Base-by-base conservation (phyloP, 2,113 vertebrate genomes). In the Zonotrichia leucophrys region DNA sequence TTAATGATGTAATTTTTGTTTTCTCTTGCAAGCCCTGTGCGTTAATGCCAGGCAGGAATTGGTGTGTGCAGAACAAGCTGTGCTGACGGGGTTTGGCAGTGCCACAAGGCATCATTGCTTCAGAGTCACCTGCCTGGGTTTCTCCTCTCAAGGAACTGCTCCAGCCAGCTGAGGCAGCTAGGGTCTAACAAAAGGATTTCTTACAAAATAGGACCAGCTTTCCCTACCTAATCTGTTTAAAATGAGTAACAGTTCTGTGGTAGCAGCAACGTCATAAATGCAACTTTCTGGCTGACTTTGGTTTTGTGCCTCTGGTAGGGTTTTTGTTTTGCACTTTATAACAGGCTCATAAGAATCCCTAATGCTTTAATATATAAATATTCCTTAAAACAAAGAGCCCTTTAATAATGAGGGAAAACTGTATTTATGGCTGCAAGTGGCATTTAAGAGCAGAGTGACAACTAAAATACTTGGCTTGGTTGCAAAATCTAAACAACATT, bases 371-470 rank as follows among this genome's bases (percentile, higher is more conserved):
- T 92, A 88, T 55, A 49, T 41, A 90, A 95, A 63, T 91, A 59
- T 52, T 73, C 47, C 87, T 90, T 92, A 82, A 96, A 95, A 97
- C 96, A 97, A 95, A 97, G 66, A 15, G 14, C 10, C 42, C 68
- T 96, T 96, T 96, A 89, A 64, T 94, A 44, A 44, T 19, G 49
- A 89, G 49, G 70, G 67, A 86, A 68, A 91, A 30, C 24, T 3
- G 7, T 85, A 93, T 96, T 95, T 93, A 89, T 92, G 42, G 73
- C 80, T 92, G 60, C 80, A 84, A 90, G 92, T 89, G 93, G 80
- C 92, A 87, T 88, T 97, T 97, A 96, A 93, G 89, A 96, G 82
- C 22, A 75, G 82, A 90, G 92, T 97, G 96, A 97, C 92, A 92
- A 68, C 89, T 86, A 67, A 97, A 95, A 85, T 84, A 70, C 83